These are phyloP conservation scores for Columbina picui DNA, from an alignment of 2,113 vertebrate genomes.

Conservation along the genomic window DNA sequence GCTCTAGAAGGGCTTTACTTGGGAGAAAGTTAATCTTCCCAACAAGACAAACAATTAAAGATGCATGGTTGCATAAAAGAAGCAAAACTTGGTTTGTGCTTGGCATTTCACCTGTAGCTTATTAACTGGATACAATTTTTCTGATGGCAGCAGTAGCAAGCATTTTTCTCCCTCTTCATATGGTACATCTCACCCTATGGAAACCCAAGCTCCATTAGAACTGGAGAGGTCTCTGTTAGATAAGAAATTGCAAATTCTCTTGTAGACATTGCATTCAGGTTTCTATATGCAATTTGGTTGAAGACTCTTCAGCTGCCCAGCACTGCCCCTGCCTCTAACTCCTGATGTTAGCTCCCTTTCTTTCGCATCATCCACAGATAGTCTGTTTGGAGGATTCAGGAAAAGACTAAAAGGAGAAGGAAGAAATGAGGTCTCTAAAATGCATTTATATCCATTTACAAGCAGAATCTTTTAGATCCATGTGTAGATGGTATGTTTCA, in stretches of 20 bases:
- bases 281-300: not conserved
- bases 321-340: not conserved
- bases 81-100: not conserved
- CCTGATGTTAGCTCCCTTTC: not conserved
- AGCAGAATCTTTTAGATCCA: not conserved
- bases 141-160: not conserved
- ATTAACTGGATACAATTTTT: not conserved
- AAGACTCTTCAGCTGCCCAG: not conserved
- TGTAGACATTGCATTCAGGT: not conserved
- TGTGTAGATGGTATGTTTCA: not conserved
- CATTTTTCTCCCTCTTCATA: not conserved
- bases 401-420: not conserved
- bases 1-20: not conserved
- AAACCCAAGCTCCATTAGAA: not conserved
- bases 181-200: not conserved
- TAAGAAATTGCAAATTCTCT: not conserved
- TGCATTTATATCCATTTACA: not conserved
- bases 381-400: not conserved
- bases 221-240: not conserved
- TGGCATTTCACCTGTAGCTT: not conserved
- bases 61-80: not conserved
- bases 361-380: not conserved
- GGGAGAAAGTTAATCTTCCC: not conserved
- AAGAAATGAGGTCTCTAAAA: not conserved
- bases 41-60: slow-evolving; percentile 19